Evolutionary conservation across 2,888 invertebrate genomes (phyloP).

Genomic region (Drosophila limbata): DNA sequence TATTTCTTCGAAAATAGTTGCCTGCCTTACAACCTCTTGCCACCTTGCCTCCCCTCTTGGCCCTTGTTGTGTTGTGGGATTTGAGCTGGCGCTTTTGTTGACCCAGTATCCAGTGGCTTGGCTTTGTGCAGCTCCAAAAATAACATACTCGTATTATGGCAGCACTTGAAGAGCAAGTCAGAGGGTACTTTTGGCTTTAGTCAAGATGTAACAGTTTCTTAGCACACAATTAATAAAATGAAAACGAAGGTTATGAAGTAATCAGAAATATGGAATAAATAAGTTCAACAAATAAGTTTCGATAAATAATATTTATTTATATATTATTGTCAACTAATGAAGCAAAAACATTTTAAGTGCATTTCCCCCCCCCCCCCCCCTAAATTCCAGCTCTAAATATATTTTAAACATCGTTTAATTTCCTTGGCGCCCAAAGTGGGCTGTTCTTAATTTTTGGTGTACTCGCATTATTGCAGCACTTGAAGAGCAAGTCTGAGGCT

Average conservation of each 20-base stretch:
- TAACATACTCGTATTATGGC: slow-evolving; percentile 11
- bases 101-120: slow-evolving; percentile 30
- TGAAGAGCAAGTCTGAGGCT: too few relatives aligned
- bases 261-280: background rate
- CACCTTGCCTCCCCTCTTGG: background rate
- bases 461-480: too few relatives aligned
- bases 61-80: slow-evolving; percentile 15
- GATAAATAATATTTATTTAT: too few relatives aligned
- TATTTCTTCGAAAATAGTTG: slow-evolving; percentile 76
- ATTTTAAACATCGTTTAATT: background rate
- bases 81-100: slow-evolving; percentile 21
- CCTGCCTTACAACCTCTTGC: slow-evolving; percentile 22
- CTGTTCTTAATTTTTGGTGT: background rate
- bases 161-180: slow-evolving; percentile 26
- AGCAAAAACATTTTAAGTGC: background rate
- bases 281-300: too few relatives aligned
- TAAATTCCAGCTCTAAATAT: background rate
- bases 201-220: slow-evolving; percentile 19
- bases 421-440: slow-evolving; percentile 2
- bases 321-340: too few relatives aligned
- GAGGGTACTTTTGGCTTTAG: slow-evolving; percentile 27
- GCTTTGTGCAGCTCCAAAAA: slow-evolving; percentile 30
- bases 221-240: background rate
- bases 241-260: background rate
- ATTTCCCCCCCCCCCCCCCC: too few relatives aligned